Conservation (phyloP, 2,888 invertebrate genomes). For the Sceliomorpha sp. region DNA sequence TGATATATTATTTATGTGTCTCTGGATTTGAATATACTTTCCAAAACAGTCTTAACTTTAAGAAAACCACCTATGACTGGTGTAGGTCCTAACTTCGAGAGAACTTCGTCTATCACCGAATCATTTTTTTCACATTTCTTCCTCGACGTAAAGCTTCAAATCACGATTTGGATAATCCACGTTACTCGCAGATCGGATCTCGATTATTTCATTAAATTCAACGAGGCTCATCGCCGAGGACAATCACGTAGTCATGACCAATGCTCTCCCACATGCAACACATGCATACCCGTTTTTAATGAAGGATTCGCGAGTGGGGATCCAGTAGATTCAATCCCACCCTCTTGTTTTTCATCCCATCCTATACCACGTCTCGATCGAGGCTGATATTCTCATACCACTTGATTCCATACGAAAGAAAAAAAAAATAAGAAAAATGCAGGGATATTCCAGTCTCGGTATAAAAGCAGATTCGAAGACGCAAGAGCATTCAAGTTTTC, state of each 20-base stretch:
- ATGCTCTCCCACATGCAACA: constrained; percentile 43
- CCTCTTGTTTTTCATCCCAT: constrained; percentile 36
- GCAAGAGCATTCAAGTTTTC: not conserved
- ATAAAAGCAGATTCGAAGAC: constrained; percentile 20
- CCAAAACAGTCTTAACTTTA: no score
- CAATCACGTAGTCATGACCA: constrained; percentile 70
- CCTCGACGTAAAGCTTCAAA: no score
- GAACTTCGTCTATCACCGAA: no score
- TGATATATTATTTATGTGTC: no score
- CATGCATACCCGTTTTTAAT: constrained; percentile 41
- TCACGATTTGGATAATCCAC: not conserved
- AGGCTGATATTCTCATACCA: constrained; percentile 29
- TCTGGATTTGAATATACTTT: no score
- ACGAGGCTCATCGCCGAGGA: constrained; percentile 55
- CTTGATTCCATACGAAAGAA: no score
- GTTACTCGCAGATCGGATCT: constrained; percentile 56
- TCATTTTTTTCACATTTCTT: constrained; percentile 1
- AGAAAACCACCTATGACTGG: no score
- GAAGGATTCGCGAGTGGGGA: constrained; percentile 50
- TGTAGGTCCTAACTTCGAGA: no score
- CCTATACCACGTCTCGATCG: constrained; percentile 23
- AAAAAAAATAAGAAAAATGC: constrained; percentile 20
- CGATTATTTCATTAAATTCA: constrained; percentile 73
- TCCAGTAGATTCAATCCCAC: constrained; percentile 53
- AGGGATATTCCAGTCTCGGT: constrained; percentile 6